Base-by-base conservation (phyloP, 2,797 vertebrate species). In the Hybognathus amarus region DNA sequence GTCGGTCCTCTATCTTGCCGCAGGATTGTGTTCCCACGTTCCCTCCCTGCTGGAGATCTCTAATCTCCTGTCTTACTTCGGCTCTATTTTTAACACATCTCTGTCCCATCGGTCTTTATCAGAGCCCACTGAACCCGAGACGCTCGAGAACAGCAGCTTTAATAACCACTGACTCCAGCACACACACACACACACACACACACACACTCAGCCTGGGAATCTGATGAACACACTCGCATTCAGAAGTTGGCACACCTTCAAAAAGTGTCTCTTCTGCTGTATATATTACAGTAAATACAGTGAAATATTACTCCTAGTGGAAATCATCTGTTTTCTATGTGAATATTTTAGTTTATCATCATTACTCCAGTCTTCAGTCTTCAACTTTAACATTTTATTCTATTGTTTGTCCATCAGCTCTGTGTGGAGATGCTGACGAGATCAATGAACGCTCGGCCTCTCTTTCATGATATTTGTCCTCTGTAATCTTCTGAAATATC, bases 401-500 rank as follows among this genome's bases (percentile, higher is more conserved):
- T 61, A 1, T 6, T 61, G 2, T 6, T 0, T 15, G 6, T 12
- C 7, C 24, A 15, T 27, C n/a, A 13, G 59, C 6, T 27, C 11
- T 61, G 2, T 10, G 2, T 3, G 22, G 56, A 13, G 27, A 27
- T 15, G n/a, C 56, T 15, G 59, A 30, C 15, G 4, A 24, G 74
- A 63, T 77, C 18, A 77, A 42, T 77, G 40, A 30, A 8, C 56
- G 12, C 24, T 30, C 56, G 2, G 56, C 17, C 40, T 82, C 40
- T 66, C 71, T 64, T 54, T 75, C 42, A 64, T 75, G 59, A 18
- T 75, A 30, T 63, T 74, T 75, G 70, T 63, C 56, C 69, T 74
- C 71, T 63, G 80, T 63, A 63, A 82, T 74, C 22, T 75, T 83
- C 45, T 66, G 47, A 52, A 30, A 75, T 56, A 27, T 76, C 38